Percentiles rank a stretch among this genome's conserved stretches.
phyloP scores from a whole-genome alignment of 1,140 invertebrate genomes.

The Orius laevigatus region DNA sequence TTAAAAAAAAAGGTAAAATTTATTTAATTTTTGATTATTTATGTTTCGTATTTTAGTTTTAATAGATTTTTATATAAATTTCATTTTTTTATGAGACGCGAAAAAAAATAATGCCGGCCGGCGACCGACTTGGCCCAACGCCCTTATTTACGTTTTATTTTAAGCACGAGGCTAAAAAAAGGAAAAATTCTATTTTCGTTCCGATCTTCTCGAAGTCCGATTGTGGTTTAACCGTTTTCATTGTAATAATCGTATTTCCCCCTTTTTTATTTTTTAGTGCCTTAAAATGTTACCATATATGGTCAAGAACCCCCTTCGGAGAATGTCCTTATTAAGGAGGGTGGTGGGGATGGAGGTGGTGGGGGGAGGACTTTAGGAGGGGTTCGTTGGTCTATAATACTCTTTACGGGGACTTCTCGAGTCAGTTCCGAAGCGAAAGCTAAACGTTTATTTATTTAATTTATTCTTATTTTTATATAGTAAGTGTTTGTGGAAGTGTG shows the following conservation, averaged over 20 bases:
- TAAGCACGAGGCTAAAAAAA: too few relatives aligned
- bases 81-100: background rate
- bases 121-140: conserved; percentile 1
- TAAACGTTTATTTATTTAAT: conserved; percentile 8
- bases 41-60: background rate
- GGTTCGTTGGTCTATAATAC: conserved; percentile 12
- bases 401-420: background rate
- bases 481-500: background rate
- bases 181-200: too few relatives aligned
- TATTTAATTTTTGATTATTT: background rate
- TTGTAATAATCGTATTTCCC: too few relatives aligned
- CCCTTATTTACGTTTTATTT: too few relatives aligned
- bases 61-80: background rate
- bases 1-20: background rate
- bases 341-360: conserved; percentile 21
- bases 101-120: conserved; percentile 2
- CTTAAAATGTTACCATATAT: conserved; percentile 33
- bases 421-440: conserved; percentile 14
- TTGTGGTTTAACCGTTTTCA: too few relatives aligned
- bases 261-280: conserved; percentile 17
- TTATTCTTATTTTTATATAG: background rate
- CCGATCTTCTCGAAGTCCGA: too few relatives aligned
- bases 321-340: conserved; percentile 27
- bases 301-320: conserved; percentile 32
- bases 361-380: background rate